Conservation (phyloP, 2,797 vertebrate genomes). For the Neostethus bicornis region DNA sequence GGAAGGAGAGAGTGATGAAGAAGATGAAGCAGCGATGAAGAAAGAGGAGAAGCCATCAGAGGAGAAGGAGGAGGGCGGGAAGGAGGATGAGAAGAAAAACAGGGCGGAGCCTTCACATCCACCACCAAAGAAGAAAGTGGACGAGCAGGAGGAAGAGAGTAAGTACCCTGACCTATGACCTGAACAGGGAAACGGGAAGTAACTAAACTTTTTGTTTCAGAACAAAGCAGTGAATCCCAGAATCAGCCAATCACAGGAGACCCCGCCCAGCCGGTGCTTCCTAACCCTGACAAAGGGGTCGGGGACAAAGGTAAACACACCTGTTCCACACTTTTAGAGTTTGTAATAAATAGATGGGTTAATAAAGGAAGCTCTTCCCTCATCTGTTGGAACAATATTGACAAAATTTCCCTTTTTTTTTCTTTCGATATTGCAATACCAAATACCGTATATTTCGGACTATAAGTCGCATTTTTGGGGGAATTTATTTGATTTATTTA, state of each 20-base stretch:
- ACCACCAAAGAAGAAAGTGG: conserved; percentile 83
- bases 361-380: too few species aligned
- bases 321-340: too few species aligned
- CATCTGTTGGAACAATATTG: too few species aligned
- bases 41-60: conserved; percentile 63
- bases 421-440: too few species aligned
- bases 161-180: conserved; percentile 68
- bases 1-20: conserved; percentile 71
- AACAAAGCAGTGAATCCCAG: conserved; percentile 41
- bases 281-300: conserved; percentile 46
- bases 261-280: conserved; percentile 22
- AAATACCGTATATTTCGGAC: too few species aligned
- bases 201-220: conserved; percentile 35
- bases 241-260: conserved; percentile 53
- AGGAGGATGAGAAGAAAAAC: conserved; percentile 49
- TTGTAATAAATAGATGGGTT: too few species aligned
- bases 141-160: conserved; percentile 84
- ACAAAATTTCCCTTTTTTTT: too few species aligned
- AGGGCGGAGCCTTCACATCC: conserved; percentile 81
- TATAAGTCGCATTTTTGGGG: too few species aligned
- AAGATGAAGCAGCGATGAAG: conserved; percentile 37
- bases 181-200: background rate
- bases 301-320: conserved; percentile 56
- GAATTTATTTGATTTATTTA: too few species aligned
- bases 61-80: conserved; percentile 74